phyloP scores from a whole-genome alignment of 2,797 vertebrate genomes.

The Sphaeramia orbicularis region DNA sequence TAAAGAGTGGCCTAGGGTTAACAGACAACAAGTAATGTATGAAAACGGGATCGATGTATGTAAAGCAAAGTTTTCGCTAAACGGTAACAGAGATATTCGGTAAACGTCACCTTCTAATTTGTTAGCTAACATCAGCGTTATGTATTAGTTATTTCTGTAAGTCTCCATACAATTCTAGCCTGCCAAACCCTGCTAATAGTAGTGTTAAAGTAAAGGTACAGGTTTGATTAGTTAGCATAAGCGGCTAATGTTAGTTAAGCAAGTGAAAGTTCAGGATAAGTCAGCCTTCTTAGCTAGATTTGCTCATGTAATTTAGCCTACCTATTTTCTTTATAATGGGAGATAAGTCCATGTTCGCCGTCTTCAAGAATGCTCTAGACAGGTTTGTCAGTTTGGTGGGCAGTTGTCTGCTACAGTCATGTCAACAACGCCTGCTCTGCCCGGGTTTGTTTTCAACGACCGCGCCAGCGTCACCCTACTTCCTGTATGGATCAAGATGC shows the following conservation, averaged over 20 bases:
- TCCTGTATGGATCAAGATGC: slow-evolving; percentile 67
- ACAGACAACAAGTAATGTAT: slow-evolving; percentile 12
- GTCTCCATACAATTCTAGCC: not conserved
- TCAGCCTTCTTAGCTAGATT: not conserved
- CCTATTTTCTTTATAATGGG: slow-evolving; percentile 86
- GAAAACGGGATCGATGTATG: not conserved
- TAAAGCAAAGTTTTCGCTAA: not conserved
- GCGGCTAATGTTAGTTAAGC: not conserved
- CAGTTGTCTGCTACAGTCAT: slow-evolving; percentile 31
- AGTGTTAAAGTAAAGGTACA: not conserved
- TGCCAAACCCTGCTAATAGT: not conserved
- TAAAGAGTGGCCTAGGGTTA: slow-evolving; percentile 88
- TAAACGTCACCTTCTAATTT: not conserved
- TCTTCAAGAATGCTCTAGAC: not conserved
- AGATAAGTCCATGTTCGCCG: slow-evolving; percentile 81
- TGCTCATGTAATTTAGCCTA: slow-evolving; percentile 55
- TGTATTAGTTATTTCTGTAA: not conserved
- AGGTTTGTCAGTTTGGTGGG: not conserved
- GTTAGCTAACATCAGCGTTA: not conserved
- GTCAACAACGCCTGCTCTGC: slow-evolving; percentile 42
- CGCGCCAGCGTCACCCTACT: slow-evolving; percentile 80
- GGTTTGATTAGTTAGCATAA: slow-evolving; percentile 30
- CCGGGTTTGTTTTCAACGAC: slow-evolving; percentile 81
- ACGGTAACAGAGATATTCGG: not conserved
- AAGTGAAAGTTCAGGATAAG: slow-evolving; percentile 23